Conservation (phyloP, 2,797 vertebrate species). For the Gallinago stenura region DNA sequence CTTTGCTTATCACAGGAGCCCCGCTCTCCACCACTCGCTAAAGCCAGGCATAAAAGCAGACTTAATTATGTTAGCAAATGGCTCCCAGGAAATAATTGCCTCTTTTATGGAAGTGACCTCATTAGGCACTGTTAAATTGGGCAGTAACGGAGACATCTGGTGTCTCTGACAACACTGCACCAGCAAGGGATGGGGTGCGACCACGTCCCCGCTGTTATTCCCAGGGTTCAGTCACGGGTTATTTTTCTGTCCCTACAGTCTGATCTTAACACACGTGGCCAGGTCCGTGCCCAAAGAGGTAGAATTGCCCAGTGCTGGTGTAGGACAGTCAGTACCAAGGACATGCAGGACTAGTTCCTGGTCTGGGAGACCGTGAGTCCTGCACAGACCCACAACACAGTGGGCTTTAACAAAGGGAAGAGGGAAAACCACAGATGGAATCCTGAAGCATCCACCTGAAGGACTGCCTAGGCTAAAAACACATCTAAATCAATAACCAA, state of each 20-base stretch:
- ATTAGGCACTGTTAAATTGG: slow-evolving; percentile 1
- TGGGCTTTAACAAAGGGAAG: neutral
- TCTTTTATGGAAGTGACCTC: slow-evolving; percentile 61
- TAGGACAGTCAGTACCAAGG: neutral
- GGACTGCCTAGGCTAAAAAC: neutral
- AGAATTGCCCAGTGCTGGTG: neutral
- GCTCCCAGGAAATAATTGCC: slow-evolving; percentile 61
- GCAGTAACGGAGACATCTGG: slow-evolving; percentile 41
- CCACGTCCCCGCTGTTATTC: fast-evolving
- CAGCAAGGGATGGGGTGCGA: neutral
- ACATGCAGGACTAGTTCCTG: fast-evolving
- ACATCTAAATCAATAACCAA: slow-evolving; percentile 12
- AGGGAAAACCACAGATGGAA: neutral
- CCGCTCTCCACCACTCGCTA: neutral
- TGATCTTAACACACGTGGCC: fast-evolving
- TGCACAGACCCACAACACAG: fast-evolving
- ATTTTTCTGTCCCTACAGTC: neutral
- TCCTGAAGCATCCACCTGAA: neutral
- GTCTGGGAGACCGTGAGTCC: fast-evolving
- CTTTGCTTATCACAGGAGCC: neutral
- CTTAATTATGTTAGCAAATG: slow-evolving; percentile 41
- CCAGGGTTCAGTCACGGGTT: fast-evolving
- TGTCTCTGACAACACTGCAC: slow-evolving; percentile 14
- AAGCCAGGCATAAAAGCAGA: slow-evolving; percentile 16
- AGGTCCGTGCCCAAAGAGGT: fast-evolving